phyloP scores from a whole-genome alignment of 2,888 invertebrate genomes.

The Criorhina ranunculi region DNA sequence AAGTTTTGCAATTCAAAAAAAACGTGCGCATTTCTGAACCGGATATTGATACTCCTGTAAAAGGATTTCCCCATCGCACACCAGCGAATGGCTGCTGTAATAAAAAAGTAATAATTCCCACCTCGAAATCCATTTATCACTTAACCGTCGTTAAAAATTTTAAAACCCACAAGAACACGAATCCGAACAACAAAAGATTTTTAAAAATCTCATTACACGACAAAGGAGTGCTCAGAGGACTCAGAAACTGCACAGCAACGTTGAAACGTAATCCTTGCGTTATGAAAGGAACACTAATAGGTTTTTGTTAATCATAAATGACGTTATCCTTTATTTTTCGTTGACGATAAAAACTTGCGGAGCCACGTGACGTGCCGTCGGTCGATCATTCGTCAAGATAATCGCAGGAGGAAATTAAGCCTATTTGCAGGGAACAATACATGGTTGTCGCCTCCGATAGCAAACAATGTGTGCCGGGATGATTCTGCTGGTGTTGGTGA shows the following conservation, averaged over 20 bases:
- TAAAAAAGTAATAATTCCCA: slow-evolving; percentile 67
- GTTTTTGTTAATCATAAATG: slow-evolving; percentile 77
- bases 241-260: slow-evolving; percentile 54
- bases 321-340: slow-evolving; percentile 70
- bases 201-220: slow-evolving; percentile 64
- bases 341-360: slow-evolving; percentile 66
- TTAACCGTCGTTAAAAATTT: slow-evolving; percentile 50
- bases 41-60: slow-evolving; percentile 74
- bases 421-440: slow-evolving; percentile 74
- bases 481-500: slow-evolving; percentile 29
- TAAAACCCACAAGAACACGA: slow-evolving; percentile 73
- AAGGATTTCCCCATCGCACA: slow-evolving; percentile 54
- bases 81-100: slow-evolving; percentile 22
- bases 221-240: slow-evolving; percentile 36
- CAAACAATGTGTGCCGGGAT: slow-evolving; percentile 27
- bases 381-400: slow-evolving; percentile 76
- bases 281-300: slow-evolving; percentile 71
- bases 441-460: slow-evolving; percentile 72
- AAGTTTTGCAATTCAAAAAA: slow-evolving; percentile 74
- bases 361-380: slow-evolving; percentile 74
- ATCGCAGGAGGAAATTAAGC: slow-evolving; percentile 76
- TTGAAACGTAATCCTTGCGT: slow-evolving; percentile 69
- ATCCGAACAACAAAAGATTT: slow-evolving; percentile 41
- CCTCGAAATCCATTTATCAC: slow-evolving; percentile 71
- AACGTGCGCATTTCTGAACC: slow-evolving; percentile 55